Percentiles rank a stretch among this genome's conserved stretches.
phyloP scores from a whole-genome alignment of 2,113 vertebrate genomes.

The Indicator indicator region DNA sequence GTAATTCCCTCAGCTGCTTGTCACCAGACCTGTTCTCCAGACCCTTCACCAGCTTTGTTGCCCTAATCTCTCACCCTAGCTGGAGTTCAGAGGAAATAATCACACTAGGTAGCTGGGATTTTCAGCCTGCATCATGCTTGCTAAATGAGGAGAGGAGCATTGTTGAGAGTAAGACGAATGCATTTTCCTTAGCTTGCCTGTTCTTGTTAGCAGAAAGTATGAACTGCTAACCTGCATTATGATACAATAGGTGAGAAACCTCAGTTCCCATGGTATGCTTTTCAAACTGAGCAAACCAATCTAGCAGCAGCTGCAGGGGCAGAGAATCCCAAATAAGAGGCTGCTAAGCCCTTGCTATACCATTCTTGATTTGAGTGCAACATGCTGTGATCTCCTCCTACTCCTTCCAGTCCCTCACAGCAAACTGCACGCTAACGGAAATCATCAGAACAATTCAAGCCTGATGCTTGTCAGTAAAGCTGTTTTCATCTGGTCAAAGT shows the following conservation, averaged over 20 bases:
- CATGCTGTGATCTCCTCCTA: conserved; percentile 25
- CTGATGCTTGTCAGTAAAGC: neutral
- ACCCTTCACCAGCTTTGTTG: too few species aligned
- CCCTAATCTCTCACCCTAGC: too few species aligned
- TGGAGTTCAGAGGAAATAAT: neutral
- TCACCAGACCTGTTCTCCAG: too few species aligned
- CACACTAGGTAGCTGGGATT: neutral
- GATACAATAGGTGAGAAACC: neutral
- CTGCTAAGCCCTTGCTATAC: neutral
- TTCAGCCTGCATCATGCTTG: neutral
- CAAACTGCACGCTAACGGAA: neutral
- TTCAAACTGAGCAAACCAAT: neutral
- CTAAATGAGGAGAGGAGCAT: neutral
- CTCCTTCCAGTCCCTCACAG: conserved; percentile 43
- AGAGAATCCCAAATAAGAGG: neutral
- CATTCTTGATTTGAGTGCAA: neutral
- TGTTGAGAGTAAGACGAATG: neutral
- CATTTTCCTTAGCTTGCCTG: neutral
- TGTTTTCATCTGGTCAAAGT: neutral
- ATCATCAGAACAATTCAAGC: conserved; percentile 4
- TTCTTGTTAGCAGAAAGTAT: neutral
- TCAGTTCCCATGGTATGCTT: neutral
- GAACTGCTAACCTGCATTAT: neutral
- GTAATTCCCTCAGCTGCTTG: too few species aligned
- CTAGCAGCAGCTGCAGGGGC: neutral